Evolutionary conservation across 2,113 vertebrate genomes (phyloP), one percentile per base, ranked within the genome.

Genomic region (Chauna torquata): DNA sequence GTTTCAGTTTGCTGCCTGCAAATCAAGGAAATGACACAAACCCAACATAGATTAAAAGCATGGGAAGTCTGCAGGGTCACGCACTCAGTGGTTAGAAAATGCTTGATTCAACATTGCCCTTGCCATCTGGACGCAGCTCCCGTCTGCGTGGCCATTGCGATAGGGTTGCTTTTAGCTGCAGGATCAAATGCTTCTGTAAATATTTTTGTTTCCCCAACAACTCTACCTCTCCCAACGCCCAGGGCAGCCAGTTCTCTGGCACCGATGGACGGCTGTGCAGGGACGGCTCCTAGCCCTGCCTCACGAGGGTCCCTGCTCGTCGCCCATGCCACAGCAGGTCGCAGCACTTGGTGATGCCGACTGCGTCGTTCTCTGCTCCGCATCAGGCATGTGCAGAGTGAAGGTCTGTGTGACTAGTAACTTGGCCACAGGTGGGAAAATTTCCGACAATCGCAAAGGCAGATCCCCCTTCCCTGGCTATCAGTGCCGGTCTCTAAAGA

Each of bases 11-110:
- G 72, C 55, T 8, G 1, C 42, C 44, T 86, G 69, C 72, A 93
- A 84, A 65, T 66, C 30, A 71, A 92, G 83, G 77, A 95, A 86
- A 58, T 91, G 36, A 82, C 83, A 92, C 40, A 95, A 88, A 79
- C 24, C 12, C 8, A n/a, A 14, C 0, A 1, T 3, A 84, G 59
- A 42, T 0, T 52, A 66, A n/a, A 91, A 59, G 72, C 25, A 69
- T 40, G 44, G 44, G 76, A 92, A 90, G 55, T 58, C 50, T 71
- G 50, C 42, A 64, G 72, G 25, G 36, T 86, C 61, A 66, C 38
- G 42, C 38, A 30, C 38, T 22, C 1, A 0, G 59, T 11, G 12
- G 22, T 45, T 80, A 76, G 70, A 75, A 82, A 82, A 85, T 36
- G 18, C 52, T 6, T 68, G 32, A 58, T 68, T 65, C 45, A 78